Conservation (phyloP, 2,888 invertebrate species). For the Argyra leucocephala region DNA sequence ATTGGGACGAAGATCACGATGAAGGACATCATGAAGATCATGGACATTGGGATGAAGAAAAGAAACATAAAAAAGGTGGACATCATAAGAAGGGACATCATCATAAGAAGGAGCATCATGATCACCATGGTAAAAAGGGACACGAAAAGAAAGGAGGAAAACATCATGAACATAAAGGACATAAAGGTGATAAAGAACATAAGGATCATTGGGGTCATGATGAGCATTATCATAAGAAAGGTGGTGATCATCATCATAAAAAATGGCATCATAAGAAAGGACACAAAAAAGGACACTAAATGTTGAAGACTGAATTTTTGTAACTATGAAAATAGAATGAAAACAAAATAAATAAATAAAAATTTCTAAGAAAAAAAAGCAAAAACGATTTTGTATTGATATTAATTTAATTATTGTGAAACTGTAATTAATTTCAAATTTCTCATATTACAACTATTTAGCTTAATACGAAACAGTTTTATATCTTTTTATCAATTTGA, state of each 20-base stretch:
- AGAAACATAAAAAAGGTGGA: conserved; percentile 72
- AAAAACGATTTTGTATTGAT: too few relatives aligned
- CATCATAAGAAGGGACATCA: conserved; percentile 73
- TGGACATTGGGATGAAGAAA: conserved; percentile 68
- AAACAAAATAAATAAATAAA: too few relatives aligned
- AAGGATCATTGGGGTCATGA: conserved; percentile 67
- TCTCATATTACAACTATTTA: too few relatives aligned
- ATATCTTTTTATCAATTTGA: too few relatives aligned
- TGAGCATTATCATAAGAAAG: conserved; percentile 68
- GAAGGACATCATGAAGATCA: conserved; percentile 73
- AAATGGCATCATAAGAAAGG: conserved; percentile 62
- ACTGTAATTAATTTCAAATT: too few relatives aligned
- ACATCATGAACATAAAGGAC: conserved; percentile 68
- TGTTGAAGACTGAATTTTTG: too few relatives aligned
- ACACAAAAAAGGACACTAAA: conserved; percentile 2
- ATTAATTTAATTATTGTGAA: too few relatives aligned
- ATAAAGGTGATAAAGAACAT: conserved; percentile 68
- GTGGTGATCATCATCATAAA: conserved; percentile 68
- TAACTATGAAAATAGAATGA: too few relatives aligned
- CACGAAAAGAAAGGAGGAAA: conserved; percentile 71
- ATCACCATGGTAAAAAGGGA: conserved; percentile 71
- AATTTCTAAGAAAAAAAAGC: too few relatives aligned
- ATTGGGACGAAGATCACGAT: conserved; percentile 77
- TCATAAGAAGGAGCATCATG: conserved; percentile 64
- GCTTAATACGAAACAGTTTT: too few relatives aligned